Evolutionary conservation across 2,113 vertebrate genomes (phyloP).

Genomic region (Pluvianellus socialis): DNA sequence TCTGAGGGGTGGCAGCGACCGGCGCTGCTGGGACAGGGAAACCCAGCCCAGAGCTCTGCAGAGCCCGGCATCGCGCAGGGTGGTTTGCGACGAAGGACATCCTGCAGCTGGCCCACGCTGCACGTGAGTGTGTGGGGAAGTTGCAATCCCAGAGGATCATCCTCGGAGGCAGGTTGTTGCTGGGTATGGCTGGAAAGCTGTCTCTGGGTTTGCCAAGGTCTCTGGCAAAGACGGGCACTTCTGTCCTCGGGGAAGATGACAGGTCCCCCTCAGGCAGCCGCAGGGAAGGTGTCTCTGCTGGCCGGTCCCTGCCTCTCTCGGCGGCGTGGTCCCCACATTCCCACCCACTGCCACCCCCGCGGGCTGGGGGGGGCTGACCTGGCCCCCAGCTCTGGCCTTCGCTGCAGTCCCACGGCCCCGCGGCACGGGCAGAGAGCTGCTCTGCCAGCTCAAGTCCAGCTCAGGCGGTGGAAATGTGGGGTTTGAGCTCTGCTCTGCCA

Average conservation of each 20-base stretch:
- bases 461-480: fast-evolving
- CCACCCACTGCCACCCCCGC: neutral
- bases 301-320: fast-evolving
- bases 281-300: neutral
- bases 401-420: neutral
- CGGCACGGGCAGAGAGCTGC: neutral
- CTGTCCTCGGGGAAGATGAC: fast-evolving
- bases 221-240: neutral
- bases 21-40: fast-evolving
- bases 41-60: neutral
- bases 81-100: neutral
- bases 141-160: neutral
- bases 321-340: neutral
- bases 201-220: neutral
- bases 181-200: neutral
- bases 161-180: neutral
- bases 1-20: neutral
- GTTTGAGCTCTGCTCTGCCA: neutral
- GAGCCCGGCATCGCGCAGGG: neutral
- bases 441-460: neutral
- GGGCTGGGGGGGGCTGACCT: neutral
- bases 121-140: fast-evolving
- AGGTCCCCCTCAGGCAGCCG: fast-evolving
- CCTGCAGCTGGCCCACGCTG: fast-evolving
- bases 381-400: neutral